Percentiles rank a stretch among this genome's conserved stretches.
Evolutionary conservation across 2,113 vertebrate genomes (phyloP).

Genomic region (Campylomormyrus numenius): DNA sequence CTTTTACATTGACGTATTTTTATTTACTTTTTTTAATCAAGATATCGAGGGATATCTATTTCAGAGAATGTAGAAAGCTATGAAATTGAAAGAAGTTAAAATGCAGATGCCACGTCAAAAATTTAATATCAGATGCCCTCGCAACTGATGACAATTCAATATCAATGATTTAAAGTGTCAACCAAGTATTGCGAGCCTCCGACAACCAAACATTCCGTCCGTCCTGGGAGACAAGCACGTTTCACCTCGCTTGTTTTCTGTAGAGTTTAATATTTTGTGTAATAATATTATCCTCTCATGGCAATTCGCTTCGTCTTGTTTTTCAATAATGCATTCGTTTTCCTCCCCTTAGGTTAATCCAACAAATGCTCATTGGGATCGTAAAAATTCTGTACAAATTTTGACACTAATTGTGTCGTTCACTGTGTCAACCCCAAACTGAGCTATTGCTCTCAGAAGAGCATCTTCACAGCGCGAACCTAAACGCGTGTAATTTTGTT

Average conservation of each 20-base stretch:
- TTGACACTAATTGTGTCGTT: constrained; percentile 7
- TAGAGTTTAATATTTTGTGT: not conserved
- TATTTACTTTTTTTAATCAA: not conserved
- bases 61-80: not conserved
- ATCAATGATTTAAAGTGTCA: constrained; percentile 58
- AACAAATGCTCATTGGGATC: constrained; percentile 13
- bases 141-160: constrained; percentile 63
- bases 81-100: constrained; percentile 61
- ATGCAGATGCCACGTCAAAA: constrained; percentile 56
- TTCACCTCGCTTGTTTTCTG: not conserved
- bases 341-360: constrained; percentile 8
- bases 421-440: not conserved
- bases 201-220: not conserved
- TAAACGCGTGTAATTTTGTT: not conserved
- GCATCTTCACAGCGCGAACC: not conserved
- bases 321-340: not conserved
- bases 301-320: constrained; percentile 1
- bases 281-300: constrained; percentile 2
- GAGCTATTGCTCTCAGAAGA: constrained; percentile 5
- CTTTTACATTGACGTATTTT: not conserved
- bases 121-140: constrained; percentile 69
- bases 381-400: not conserved
- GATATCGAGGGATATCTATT: not conserved
- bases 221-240: not conserved
- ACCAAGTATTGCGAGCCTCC: not conserved